Evolutionary conservation across 2,113 vertebrate species (phyloP), one percentile per base, ranked within the genome.

Genomic region (Pycnonotus jocosus): DNA sequence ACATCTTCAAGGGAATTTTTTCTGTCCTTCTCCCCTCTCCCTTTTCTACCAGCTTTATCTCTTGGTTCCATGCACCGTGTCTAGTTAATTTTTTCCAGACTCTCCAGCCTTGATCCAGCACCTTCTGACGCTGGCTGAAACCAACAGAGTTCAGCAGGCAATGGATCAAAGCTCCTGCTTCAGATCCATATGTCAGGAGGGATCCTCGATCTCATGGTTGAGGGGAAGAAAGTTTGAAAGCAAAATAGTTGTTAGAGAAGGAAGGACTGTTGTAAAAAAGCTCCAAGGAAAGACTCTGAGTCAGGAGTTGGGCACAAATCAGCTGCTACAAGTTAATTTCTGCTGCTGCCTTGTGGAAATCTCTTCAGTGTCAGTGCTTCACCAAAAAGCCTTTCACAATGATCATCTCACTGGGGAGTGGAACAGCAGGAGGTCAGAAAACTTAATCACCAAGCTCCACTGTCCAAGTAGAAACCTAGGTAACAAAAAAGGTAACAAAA

Each of bases 81-180:
- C 9, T 48, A 53, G 68, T 40, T 45, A 77, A 53, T 64, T 7
- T 69, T 94, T 95, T 54, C 70, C 70, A 90, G 47, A 54, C 15
- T 19, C 45, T 82, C 38, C 66, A 80, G 58, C 62, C 66, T 94
- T 95, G 84, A 94, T 91, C 70, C 91, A 77, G n/a, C 84, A 82
- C 80, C 45, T 35, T 78, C 79, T 92, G 66, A 58, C 0, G 1
- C 35, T 25, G 11, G 23, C 51, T 85, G 87, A 82, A 44, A 71
- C 40, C 69, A 8, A 0, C 0, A 0, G 47, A 68, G 48, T 42
- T 88, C 74, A 92, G 73, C 57, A 88, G 73, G 57, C 45, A 3
- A 35, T 84, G 78, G 83, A 76, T 87, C 81, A 95, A 86, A 92
- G 57, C 35, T 72, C 12, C 47, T n/a, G 12, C 30, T 72, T 61